A percentile compares a stretch with the other conserved stretches of the same genome.
phyloP scores from a whole-genome alignment of 2,797 vertebrate genomes.

The Anas flavirostris region DNA sequence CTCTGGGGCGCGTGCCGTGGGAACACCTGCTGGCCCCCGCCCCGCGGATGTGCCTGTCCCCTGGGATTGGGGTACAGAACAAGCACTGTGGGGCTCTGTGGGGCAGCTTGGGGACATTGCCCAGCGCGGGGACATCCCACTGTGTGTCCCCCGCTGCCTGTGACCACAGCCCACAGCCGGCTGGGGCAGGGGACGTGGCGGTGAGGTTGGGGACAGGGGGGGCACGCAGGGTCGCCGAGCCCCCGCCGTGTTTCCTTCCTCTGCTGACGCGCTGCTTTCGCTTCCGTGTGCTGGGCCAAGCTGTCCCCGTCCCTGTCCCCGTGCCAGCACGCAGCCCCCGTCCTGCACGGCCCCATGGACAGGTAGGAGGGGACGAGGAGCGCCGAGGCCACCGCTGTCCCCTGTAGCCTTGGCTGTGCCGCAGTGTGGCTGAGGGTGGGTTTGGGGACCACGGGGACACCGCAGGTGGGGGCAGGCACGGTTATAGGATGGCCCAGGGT shows the following conservation, averaged over 20 bases:
- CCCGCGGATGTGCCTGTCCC: too few species aligned
- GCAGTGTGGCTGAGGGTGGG: not conserved
- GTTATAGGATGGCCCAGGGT: not conserved
- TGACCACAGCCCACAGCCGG: not conserved
- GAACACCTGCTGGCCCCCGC: not conserved
- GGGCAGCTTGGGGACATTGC: not conserved
- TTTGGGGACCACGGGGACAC: not conserved
- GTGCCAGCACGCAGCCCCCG: accelerated
- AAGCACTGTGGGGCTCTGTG: too few species aligned
- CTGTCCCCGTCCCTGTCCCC: not conserved
- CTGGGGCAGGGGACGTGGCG: not conserved
- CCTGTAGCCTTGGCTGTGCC: too few species aligned
- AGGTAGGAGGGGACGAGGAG: not conserved
- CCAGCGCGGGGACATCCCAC: not conserved
- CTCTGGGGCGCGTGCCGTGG: not conserved
- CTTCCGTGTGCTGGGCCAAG: not conserved
- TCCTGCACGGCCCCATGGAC: not conserved
- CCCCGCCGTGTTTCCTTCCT: not conserved
- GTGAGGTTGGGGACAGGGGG: accelerated
- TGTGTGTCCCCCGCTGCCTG: not conserved
- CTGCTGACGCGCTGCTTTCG: not conserved
- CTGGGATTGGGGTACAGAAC: too few species aligned
- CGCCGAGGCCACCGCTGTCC: accelerated
- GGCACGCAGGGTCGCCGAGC: not conserved
- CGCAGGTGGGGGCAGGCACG: not conserved